phyloP scores from a whole-genome alignment of 2,888 invertebrate genomes.

The Melolontha melolontha region DNA sequence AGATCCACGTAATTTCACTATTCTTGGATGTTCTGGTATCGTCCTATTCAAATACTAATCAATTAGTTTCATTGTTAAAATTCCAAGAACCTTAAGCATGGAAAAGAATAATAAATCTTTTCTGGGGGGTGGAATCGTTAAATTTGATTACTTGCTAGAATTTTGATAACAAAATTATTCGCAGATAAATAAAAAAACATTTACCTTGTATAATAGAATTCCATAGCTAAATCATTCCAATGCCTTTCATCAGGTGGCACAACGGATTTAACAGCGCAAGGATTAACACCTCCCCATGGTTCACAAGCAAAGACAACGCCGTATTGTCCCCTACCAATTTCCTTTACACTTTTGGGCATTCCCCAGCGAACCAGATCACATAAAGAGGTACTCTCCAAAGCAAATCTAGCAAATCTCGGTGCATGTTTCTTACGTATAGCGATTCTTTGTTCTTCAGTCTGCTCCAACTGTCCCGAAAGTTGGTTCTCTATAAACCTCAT shows the following conservation, averaged over 20 bases:
- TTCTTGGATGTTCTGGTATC: slow-evolving; percentile 84
- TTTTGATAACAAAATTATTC: too few species aligned
- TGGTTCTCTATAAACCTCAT: slow-evolving; percentile 78
- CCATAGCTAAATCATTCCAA: slow-evolving; percentile 91
- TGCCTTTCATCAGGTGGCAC: slow-evolving; percentile 90
- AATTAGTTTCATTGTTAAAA: neutral
- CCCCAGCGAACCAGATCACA: slow-evolving; percentile 83
- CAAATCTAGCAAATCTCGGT: slow-evolving; percentile 83
- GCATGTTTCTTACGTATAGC: slow-evolving; percentile 83
- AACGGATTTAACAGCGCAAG: slow-evolving; percentile 88
- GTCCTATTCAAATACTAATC: slow-evolving; percentile 67
- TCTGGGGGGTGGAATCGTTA: too few species aligned
- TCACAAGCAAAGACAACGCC: slow-evolving; percentile 89
- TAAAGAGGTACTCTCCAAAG: slow-evolving; percentile 86
- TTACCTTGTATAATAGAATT: slow-evolving; percentile 89
- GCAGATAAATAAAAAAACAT: too few species aligned
- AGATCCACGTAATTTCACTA: slow-evolving; percentile 81
- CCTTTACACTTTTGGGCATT: slow-evolving; percentile 73
- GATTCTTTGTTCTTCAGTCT: slow-evolving; percentile 83
- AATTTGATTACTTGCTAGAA: too few species aligned
- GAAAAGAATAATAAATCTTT: too few species aligned
- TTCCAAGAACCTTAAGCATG: too few species aligned
- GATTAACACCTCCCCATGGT: slow-evolving; percentile 78
- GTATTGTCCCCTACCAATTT: slow-evolving; percentile 87
- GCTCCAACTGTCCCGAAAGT: slow-evolving; percentile 78